Percentiles rank a stretch among this genome's conserved stretches.
These are phyloP conservation scores for Equus quagga DNA, from an alignment of 2,113 vertebrate genomes.

Conservation along the genomic window DNA sequence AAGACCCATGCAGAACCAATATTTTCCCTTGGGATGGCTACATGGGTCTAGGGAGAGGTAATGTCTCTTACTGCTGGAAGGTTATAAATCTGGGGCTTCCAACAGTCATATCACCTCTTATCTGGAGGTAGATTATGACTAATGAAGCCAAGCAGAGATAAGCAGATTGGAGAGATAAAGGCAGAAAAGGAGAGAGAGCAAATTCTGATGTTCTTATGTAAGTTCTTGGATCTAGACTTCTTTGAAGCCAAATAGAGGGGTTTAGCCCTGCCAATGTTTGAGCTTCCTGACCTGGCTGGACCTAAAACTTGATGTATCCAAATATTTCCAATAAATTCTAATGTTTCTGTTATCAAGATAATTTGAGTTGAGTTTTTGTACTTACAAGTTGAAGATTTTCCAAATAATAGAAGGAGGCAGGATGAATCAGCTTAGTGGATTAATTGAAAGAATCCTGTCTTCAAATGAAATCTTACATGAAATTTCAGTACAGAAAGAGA, in stretches of 20 bases:
- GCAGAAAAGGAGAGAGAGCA: neutral
- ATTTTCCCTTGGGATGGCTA: neutral
- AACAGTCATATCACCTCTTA: neutral
- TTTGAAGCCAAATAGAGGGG: neutral
- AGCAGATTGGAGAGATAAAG: neutral
- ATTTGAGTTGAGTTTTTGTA: neutral
- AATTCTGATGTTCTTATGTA: neutral
- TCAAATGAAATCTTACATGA: neutral
- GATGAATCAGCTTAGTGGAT: neutral
- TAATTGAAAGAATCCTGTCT: neutral
- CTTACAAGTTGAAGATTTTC: neutral
- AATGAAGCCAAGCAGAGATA: neutral
- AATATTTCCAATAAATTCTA: neutral
- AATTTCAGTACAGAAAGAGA: neutral
- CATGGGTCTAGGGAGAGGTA: neutral
- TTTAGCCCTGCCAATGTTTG: accelerated
- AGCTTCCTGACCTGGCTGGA: neutral
- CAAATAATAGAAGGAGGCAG: neutral
- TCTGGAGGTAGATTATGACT: neutral
- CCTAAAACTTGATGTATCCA: neutral
- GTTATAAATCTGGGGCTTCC: neutral
- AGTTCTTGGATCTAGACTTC: neutral
- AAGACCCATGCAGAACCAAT: neutral
- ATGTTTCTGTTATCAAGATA: neutral
- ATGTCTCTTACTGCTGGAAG: neutral